Evolutionary conservation across 2,888 invertebrate genomes (phyloP), one percentile per base, ranked within the genome.

Genomic region (Selenia dentaria): DNA sequence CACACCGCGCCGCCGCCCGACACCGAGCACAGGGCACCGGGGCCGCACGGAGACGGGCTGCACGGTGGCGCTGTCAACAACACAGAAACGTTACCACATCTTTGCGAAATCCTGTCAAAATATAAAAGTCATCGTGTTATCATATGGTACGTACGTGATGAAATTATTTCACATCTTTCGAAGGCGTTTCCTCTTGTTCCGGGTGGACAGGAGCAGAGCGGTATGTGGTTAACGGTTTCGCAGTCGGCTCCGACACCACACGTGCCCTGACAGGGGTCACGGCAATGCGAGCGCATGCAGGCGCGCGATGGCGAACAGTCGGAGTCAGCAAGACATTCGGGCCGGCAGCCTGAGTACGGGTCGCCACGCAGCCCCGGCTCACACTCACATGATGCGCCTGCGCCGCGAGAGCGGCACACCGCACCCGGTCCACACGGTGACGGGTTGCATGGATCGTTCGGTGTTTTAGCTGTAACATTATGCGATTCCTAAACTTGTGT

Each of bases 251-350:
- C 96, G 6, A 96, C 76, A 33, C 97, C 97, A 63, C 97, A 97
- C 8, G 95, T 94, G 56, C 94, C 95, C 40, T 93, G 91, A 70
- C 96, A 96, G 25, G 97, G 97, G 81, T 97, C 96, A 49, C 94
- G 92, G 69, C 97, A 98, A 72, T 95, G 95, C 58, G 96, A 96
- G 25, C 93, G 93, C 64, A 95, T 94, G 70, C 97, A 97, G 1
- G 96, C 94, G 60, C 94, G 94, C 56, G 96, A 94, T 42, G 95
- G 92, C 0, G 96, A 92, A 79, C 97, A 98, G 64, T 97, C 97
- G n/a, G 95, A 94, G 70, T 97, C 97, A 39, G 95, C 94, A 2
- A 97, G 91, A 77, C 97, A 97, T 79, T 97, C 97, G 0, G 97
- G 97, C 56, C 95, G 92, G 68, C 95, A 95, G 28, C 93, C 93